Percentiles rank a stretch among this genome's conserved stretches.
These are phyloP conservation scores for Hydrolagus colliei DNA, from an alignment of 2,797 vertebrate species.

Conservation along the genomic window DNA sequence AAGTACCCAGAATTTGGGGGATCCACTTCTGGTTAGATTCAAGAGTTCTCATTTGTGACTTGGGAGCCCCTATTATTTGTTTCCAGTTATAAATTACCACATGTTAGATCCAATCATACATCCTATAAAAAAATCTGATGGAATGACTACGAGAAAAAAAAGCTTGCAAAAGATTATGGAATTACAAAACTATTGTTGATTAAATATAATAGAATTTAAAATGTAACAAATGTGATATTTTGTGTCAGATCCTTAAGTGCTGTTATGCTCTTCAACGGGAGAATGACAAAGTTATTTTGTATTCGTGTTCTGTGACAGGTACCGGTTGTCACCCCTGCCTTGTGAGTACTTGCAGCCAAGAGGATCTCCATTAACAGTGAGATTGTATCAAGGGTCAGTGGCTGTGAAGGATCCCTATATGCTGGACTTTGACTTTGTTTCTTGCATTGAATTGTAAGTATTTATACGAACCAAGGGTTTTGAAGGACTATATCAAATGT, in stretches of 20 bases:
- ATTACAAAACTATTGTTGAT: background rate
- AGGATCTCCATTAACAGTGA: conserved; percentile 61
- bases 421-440: conserved; percentile 79
- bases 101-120: too few species aligned
- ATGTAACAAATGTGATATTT: background rate
- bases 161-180: background rate
- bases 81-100: too few species aligned
- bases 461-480: conserved; percentile 19
- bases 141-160: too few species aligned
- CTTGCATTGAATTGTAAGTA: conserved; percentile 84
- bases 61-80: too few species aligned
- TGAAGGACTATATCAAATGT: too few species aligned
- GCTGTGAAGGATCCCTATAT: conserved; percentile 73
- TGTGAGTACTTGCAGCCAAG: conserved; percentile 71
- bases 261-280: background rate
- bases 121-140: too few species aligned
- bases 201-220: background rate
- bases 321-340: conserved; percentile 63
- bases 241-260: too few species aligned
- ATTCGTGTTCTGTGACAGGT: conserved; percentile 52
- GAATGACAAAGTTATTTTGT: background rate
- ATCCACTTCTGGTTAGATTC: too few species aligned
- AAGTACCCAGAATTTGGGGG: too few species aligned
- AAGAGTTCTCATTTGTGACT: too few species aligned
- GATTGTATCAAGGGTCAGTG: conserved; percentile 80